Base-by-base conservation (phyloP, 2,113 vertebrate genomes). In the Myotis lucifugus region DNA sequence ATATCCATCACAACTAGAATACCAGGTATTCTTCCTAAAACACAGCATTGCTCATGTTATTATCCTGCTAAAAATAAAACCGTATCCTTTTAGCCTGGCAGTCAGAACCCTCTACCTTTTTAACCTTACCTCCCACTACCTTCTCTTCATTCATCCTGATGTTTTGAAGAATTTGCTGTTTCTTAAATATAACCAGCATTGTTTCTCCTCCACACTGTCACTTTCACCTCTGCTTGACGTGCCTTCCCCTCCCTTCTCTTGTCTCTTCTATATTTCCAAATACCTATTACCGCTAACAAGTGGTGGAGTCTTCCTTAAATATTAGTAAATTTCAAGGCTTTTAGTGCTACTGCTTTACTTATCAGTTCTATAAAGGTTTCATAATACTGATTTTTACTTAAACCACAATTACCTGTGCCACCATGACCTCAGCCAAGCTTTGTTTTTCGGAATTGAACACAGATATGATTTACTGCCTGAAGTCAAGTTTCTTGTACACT, bases 61-160 rank as follows among this genome's bases (percentile, higher is more conserved):
- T 91, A 42, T 88, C 25, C 21, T 85, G 56, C 90, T 81, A 95
- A 93, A 97, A 95, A 66, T 76, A 85, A 88, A 94, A 69, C 27
- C 37, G 25, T 14, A 34, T 52, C 29, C 27, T 88, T 79, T 29
- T 67, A 76, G 64, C n/a, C 32, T 66, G 67, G 42, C 46, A 54
- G 23, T 61, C 40, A 50, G 64, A 82, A 92, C 32, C 5, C n/a
- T 46, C 83, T 86, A 5, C 42, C 40, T 82, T 94, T 77, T 77
- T 9, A 72, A 27, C 56, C 56, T 81, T 27, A 8, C 85, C 40
- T 82, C 76, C 81, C 27, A 54, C 15, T 52, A 0, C n/a, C 66
- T 86, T 81, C 21, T 64, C 56, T 66, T 56, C 27, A 14, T 66
- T 66, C 85, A 87, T 3, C 56, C 76, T 73, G 25, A 34, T 50